Conservation (phyloP, 2,797 vertebrate species). For the Urosaurus nigricauda region DNA sequence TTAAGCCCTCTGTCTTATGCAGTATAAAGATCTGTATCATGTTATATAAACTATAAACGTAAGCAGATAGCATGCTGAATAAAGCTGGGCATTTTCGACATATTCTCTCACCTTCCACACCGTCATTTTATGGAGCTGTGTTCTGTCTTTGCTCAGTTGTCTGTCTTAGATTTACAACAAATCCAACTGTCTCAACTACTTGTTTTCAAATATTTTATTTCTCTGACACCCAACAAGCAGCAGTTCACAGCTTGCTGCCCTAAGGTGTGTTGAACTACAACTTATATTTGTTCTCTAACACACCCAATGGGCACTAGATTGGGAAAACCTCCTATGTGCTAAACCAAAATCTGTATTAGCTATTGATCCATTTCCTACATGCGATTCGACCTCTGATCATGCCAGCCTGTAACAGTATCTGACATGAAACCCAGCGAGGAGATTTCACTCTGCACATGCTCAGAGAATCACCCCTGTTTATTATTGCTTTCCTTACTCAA, state of each 20-base stretch:
- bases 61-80: background rate
- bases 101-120: background rate
- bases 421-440: background rate
- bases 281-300: background rate
- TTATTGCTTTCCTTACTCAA: background rate
- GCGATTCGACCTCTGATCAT: background rate
- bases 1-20: background rate
- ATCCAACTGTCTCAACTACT: background rate
- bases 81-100: background rate
- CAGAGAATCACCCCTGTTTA: background rate
- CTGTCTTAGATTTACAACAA: background rate
- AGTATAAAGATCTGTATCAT: background rate
- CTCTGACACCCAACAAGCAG: background rate
- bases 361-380: no score
- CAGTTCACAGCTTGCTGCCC: background rate
- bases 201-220: background rate
- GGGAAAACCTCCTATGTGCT: background rate
- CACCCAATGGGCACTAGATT: background rate
- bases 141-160: background rate
- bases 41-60: background rate
- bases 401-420: background rate
- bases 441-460: background rate
- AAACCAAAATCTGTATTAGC: background rate
- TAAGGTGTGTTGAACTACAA: background rate
- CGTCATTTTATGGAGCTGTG: background rate